Percentiles rank a stretch among this genome's conserved stretches.
phyloP scores from a whole-genome alignment of 1,140 invertebrate genomes.

The Drosophila navojoa region DNA sequence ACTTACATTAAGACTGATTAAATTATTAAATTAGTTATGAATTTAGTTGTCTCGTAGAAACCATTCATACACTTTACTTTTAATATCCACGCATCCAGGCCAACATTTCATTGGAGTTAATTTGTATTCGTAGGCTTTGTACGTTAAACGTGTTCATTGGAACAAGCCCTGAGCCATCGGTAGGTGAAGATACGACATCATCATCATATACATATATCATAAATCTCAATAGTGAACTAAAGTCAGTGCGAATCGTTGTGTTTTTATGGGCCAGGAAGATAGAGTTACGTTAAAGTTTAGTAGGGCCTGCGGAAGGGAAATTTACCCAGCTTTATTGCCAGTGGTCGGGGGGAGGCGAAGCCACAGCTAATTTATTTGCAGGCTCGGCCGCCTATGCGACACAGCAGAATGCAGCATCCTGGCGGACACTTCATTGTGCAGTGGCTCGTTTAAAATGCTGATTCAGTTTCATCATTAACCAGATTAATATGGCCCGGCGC shows the following conservation, averaged over 20 bases:
- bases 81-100: no score
- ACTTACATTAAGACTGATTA: no score
- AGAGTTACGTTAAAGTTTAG: conserved; percentile 62
- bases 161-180: background rate
- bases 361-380: conserved; percentile 80
- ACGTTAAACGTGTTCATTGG: no score
- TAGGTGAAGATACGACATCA: conserved; percentile 8
- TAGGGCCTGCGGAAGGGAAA: conserved; percentile 19
- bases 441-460: conserved; percentile 82
- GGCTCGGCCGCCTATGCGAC: conserved; percentile 64
- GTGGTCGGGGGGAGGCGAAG: conserved; percentile 57
- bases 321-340: conserved; percentile 67
- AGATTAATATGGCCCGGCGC: conserved; percentile 79
- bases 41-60: no score
- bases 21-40: no score
- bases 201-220: conserved; percentile 5
- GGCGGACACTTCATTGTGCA: conserved; percentile 68
- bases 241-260: conserved; percentile 8
- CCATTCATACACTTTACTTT: no score
- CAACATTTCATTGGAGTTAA: no score
- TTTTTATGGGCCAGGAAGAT: conserved; percentile 34
- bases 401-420: conserved; percentile 17
- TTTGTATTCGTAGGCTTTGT: no score
- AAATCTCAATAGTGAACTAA: conserved; percentile 29
- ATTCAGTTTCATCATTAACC: conserved; percentile 84